A percentile compares a stretch with the other conserved stretches of the same genome.
phyloP scores from a whole-genome alignment of 1,140 invertebrate genomes.

The Wiebesia pumilae region DNA sequence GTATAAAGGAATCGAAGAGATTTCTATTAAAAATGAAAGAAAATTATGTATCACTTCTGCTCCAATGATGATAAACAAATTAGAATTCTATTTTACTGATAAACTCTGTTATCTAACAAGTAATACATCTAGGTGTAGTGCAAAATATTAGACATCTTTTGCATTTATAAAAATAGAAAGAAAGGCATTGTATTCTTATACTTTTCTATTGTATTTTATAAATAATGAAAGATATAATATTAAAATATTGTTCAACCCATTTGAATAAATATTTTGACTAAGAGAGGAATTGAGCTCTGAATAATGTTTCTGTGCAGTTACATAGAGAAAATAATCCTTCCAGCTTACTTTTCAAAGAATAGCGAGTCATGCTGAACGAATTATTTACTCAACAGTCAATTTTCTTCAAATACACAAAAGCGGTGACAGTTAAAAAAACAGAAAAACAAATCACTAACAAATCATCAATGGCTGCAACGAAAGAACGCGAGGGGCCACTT shows the following conservation, averaged over 20 bases:
- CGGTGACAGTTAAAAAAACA: neutral
- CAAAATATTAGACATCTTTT: no score
- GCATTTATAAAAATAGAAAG: no score
- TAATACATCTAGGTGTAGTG: no score
- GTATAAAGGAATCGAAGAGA: neutral
- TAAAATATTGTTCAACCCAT: no score
- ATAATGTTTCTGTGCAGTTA: neutral
- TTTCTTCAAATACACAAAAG: neutral
- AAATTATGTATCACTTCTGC: constrained; percentile 9
- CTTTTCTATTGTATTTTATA: no score
- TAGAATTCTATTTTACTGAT: no score
- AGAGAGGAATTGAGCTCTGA: neutral
- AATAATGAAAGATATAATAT: no score
- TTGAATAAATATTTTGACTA: no score
- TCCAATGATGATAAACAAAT: no score
- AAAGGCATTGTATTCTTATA: no score
- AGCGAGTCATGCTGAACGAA: neutral
- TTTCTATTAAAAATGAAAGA: constrained; percentile 5
- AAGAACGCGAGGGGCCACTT: no score
- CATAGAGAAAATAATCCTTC: neutral
- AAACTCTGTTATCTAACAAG: no score
- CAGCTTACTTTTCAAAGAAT: neutral
- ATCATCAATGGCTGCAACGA: neutral
- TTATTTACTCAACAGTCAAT: constrained; percentile 13
- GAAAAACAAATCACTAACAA: neutral